A percentile compares a stretch with the other conserved stretches of the same genome.
Conservation (phyloP, 2,888 invertebrate species). For the Dryobotodes eremita region DNA sequence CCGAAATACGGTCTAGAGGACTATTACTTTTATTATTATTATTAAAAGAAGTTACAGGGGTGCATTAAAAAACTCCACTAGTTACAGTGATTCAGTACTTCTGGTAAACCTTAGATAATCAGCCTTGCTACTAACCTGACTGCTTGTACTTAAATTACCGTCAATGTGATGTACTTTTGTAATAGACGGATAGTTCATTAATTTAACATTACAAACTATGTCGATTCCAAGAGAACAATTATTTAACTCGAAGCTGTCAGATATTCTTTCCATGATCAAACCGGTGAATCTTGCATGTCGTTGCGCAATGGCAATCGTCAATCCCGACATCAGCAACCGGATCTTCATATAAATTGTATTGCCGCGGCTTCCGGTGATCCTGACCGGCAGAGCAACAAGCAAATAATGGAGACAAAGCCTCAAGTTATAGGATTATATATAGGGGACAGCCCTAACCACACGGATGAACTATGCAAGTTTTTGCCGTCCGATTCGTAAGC, state of each 20-base stretch:
- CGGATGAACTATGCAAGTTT: conserved; percentile 16
- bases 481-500: background rate
- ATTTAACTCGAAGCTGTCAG: background rate
- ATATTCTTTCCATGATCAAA: background rate
- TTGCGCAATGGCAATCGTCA: conserved; percentile 30
- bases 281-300: conserved; percentile 31
- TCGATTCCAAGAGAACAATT: background rate
- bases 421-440: conserved; percentile 26
- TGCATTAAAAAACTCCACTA: no score
- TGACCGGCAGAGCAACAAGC: conserved; percentile 6
- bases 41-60: no score
- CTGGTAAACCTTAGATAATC: no score
- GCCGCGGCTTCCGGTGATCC: conserved; percentile 23
- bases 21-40: no score
- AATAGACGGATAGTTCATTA: background rate
- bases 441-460: background rate
- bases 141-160: no score
- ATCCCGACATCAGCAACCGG: conserved; percentile 28
- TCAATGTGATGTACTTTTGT: no score
- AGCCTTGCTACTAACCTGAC: no score
- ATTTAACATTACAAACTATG: background rate
- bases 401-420: conserved; percentile 43
- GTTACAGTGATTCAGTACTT: no score
- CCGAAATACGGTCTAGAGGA: no score
- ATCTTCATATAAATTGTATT: conserved; percentile 48